Evolutionary conservation across 2,113 vertebrate species (phyloP).

Genomic region (Ceyx melanurus): DNA sequence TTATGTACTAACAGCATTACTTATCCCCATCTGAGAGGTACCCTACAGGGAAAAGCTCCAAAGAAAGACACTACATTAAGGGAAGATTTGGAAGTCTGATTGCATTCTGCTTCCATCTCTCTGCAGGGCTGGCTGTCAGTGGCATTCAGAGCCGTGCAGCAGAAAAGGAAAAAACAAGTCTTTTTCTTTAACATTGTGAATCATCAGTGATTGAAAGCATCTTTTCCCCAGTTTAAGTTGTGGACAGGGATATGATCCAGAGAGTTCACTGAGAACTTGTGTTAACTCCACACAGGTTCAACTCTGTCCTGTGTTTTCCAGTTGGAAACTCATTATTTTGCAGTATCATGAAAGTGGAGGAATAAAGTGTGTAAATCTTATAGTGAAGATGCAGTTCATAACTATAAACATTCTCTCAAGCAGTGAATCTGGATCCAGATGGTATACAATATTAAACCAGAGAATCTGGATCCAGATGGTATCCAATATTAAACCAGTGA

Average conservation of each 20-base stretch:
- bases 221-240: slow-evolving; percentile 13
- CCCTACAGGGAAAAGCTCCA: slow-evolving; percentile 61
- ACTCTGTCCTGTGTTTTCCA: neutral
- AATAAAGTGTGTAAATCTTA: slow-evolving; percentile 11
- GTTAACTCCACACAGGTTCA: neutral
- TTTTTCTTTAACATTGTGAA: neutral
- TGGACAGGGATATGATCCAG: neutral
- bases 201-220: slow-evolving; percentile 22
- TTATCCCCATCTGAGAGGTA: slow-evolving; percentile 64
- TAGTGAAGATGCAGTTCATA: neutral
- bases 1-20: slow-evolving; percentile 63
- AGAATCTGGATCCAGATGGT: slow-evolving; percentile 49
- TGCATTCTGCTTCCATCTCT: slow-evolving; percentile 61
- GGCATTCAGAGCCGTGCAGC: neutral
- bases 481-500: slow-evolving; percentile 22
- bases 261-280: neutral
- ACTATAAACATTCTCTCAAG: slow-evolving; percentile 14
- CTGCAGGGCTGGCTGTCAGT: slow-evolving; percentile 57
- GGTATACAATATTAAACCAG: slow-evolving; percentile 41
- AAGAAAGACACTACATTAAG: slow-evolving; percentile 58
- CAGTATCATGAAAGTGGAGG: neutral
- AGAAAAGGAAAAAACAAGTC: slow-evolving; percentile 53
- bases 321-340: neutral
- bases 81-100: slow-evolving; percentile 68
- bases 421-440: slow-evolving; percentile 35